Conservation (phyloP, 2,888 invertebrate genomes). For the Watsonalla binaria region DNA sequence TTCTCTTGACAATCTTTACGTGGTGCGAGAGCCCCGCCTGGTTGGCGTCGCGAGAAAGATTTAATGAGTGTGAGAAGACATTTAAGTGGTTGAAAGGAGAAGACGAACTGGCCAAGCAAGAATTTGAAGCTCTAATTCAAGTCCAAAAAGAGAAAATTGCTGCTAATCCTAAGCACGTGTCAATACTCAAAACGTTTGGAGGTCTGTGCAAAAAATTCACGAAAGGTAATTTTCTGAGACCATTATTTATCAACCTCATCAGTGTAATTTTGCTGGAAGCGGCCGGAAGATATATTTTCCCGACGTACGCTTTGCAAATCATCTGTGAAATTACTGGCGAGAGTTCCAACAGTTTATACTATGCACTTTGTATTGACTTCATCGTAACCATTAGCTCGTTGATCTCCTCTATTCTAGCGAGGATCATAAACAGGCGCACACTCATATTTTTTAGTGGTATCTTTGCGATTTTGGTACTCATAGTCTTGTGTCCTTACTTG, state of each 20-base stretch:
- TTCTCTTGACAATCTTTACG: slow-evolving; percentile 16
- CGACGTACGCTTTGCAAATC: slow-evolving; percentile 37
- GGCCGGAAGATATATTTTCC: slow-evolving; percentile 40
- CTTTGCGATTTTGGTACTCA: slow-evolving; percentile 28
- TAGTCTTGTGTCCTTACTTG: slow-evolving; percentile 25
- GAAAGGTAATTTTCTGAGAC: slow-evolving; percentile 30
- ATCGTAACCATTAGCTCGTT: slow-evolving; percentile 34
- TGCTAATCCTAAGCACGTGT: neutral
- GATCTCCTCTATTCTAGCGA: slow-evolving; percentile 36
- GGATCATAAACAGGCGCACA: slow-evolving; percentile 35
- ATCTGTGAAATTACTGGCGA: slow-evolving; percentile 33
- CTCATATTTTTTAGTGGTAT: slow-evolving; percentile 35
- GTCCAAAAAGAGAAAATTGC: slow-evolving; percentile 19
- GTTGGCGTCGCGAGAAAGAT: slow-evolving; percentile 19
- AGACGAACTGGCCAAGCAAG: slow-evolving; percentile 46
- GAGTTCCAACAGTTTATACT: slow-evolving; percentile 30
- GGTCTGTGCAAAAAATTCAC: slow-evolving; percentile 22
- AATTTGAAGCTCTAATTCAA: slow-evolving; percentile 21
- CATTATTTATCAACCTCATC: slow-evolving; percentile 29
- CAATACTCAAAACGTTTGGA: slow-evolving; percentile 1
- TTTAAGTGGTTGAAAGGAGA: slow-evolving; percentile 73
- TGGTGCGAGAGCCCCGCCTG: slow-evolving; percentile 34
- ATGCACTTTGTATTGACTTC: slow-evolving; percentile 33
- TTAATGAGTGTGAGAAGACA: slow-evolving; percentile 12
- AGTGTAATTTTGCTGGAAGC: slow-evolving; percentile 32